These are phyloP conservation scores for Resseliella maxima DNA, from an alignment of 2,888 invertebrate genomes.

Conservation along the genomic window DNA sequence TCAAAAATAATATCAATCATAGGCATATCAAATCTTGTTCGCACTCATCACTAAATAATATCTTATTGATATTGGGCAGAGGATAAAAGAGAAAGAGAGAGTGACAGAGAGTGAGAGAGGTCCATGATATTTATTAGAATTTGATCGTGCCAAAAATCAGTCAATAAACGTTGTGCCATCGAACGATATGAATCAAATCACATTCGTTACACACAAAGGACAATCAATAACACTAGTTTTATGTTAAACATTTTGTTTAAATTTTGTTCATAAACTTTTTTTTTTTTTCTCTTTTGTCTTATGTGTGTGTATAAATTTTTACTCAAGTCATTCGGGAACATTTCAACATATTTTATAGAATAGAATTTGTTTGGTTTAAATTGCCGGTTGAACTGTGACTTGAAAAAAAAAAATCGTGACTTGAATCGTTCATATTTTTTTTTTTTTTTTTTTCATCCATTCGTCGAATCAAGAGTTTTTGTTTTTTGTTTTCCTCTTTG, in stretches of 20 bases:
- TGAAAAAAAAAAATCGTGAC: no score
- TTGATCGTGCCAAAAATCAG: neutral
- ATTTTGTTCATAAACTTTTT: neutral
- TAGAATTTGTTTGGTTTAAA: neutral
- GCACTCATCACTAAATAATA: neutral
- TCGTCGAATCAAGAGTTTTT: no score
- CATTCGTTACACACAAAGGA: neutral
- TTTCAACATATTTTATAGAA: slow-evolving; percentile 1
- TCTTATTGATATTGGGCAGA: neutral
- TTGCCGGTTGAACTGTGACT: no score
- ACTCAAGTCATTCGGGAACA: neutral
- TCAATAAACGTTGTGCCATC: slow-evolving; percentile 4
- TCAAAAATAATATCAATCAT: no score
- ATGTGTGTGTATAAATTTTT: slow-evolving; percentile 53
- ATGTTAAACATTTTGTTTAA: neutral
- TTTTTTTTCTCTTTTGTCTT: neutral
- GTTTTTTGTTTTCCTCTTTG: no score
- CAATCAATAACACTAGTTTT: neutral
- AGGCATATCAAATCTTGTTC: no score
- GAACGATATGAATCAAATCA: neutral
- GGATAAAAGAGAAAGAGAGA: neutral
- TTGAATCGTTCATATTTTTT: no score
- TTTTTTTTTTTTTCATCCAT: no score
- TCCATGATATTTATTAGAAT: neutral
- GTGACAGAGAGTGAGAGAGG: neutral